Evolutionary conservation across 2,797 vertebrate species (phyloP).

Genomic region (Dipus sagitta): DNA sequence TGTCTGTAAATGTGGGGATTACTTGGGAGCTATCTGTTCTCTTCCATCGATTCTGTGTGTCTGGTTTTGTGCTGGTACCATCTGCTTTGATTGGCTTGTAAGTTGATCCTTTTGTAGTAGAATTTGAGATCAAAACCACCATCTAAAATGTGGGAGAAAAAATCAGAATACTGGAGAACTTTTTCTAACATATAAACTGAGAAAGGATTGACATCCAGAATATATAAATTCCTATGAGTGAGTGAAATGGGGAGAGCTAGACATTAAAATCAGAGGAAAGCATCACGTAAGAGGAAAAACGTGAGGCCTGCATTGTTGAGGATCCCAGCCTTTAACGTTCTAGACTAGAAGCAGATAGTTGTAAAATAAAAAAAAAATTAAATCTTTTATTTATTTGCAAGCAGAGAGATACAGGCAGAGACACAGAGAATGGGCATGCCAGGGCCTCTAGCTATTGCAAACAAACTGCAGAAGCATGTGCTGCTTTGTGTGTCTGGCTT

Average conservation of each 20-base stretch:
- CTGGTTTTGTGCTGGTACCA: slow-evolving; percentile 6
- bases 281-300: not conserved
- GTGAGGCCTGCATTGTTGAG: not conserved
- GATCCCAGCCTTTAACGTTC: not conserved
- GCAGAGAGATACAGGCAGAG: no score
- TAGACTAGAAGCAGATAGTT: not conserved
- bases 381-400: no score
- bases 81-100: not conserved
- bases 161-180: not conserved
- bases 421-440: no score
- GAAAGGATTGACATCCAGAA: not conserved
- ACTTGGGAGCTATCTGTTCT: not conserved
- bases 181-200: slow-evolving; percentile 6
- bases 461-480: no score
- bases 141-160: slow-evolving; percentile 25
- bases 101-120: slow-evolving; percentile 4
- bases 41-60: not conserved
- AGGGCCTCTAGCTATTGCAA: no score
- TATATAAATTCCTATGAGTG: not conserved
- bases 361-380: slow-evolving; percentile 8
- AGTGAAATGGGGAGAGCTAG: not conserved
- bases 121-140: slow-evolving; percentile 32
- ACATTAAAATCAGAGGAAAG: slow-evolving; percentile 8
- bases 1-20: not conserved
- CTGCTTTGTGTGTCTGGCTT: no score